Evolutionary conservation across 2,888 invertebrate genomes (phyloP), one percentile per base, ranked within the genome.

Genomic region (Lysandra bellargus): DNA sequence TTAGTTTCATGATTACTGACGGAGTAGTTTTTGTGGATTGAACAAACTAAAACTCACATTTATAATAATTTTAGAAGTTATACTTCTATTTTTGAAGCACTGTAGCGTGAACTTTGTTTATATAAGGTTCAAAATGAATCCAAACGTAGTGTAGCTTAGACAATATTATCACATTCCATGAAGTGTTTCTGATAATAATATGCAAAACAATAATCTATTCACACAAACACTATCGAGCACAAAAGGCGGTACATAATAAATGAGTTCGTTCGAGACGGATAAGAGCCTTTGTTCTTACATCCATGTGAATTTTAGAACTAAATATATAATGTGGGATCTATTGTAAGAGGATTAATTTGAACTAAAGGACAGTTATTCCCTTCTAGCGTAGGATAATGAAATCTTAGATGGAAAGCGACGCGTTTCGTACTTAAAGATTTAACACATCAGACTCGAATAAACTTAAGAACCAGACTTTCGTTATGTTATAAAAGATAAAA

Each of bases 181-280:
- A 75, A 75, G 30, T 53, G 33, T 76, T 76, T 53, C 57, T 17
- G 33, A 53, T 76, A 33, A 57, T 57, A 76, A 57, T 57, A 76
- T 76, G 76, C 57, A 76, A 76, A 76, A 57, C 76, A 76, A 76
- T 76, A 76, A 76, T 57, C 33, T 49, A 14, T 49, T 75, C 33
- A 76, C 76, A 23, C 23, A 57, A 76, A 76, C 76, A 57, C 76
- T 76, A 76, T 76, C 76, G 76, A 76, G 44, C 53, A 57, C 64
- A 69, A 69, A 64, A 69, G 69, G 69, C 33, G 12, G 69, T 69
- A 69, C 33, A 69, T 69, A 69, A 69, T 69, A 69, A 33, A 69
- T 69, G 69, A 37, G 69, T 69, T 69, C 69, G 4, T 69, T 14
- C 69, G 69, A 33, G 69, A 69, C 1, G 69, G 69, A 69, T 69